These are phyloP conservation scores for Hemicentrotus pulcherrimus DNA, from an alignment of 35 echinoderm and acorn worm genomes.

Conservation along the genomic window DNA sequence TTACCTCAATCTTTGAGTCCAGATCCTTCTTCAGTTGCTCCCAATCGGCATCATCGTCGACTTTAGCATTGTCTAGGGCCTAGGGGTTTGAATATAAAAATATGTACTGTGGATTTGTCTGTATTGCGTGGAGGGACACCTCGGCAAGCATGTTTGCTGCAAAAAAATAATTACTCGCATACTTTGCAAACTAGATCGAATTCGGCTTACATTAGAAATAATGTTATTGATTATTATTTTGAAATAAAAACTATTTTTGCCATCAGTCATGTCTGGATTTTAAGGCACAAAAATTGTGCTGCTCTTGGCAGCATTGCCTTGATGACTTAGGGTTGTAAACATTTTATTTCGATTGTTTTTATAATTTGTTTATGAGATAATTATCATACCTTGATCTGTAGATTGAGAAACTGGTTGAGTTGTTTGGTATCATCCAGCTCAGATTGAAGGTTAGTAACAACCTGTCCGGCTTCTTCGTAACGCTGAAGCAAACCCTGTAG, in stretches of 20 bases:
- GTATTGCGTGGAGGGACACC: not conserved
- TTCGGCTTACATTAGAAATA: not conserved
- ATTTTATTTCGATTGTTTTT: not conserved
- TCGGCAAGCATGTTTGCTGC: not conserved
- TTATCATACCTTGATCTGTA: not conserved
- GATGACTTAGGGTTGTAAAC: too few species aligned
- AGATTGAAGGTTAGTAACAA: not conserved
- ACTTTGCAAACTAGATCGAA: not conserved
- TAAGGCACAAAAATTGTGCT: not conserved
- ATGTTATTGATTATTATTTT: not conserved
- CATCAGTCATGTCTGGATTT: not conserved
- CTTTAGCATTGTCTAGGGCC: not conserved
- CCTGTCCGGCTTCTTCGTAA: not conserved
- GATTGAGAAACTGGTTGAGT: not conserved
- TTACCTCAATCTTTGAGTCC: not conserved
- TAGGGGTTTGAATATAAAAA: not conserved
- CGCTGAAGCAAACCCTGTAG: conserved; percentile 1
- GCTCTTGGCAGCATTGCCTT: too few species aligned
- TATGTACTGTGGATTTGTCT: not conserved
- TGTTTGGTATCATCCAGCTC: conserved; percentile 24
- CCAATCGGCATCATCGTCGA: not conserved
- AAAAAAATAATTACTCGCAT: not conserved
- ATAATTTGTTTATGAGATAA: not conserved
- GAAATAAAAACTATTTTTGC: not conserved
- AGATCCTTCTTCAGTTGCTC: not conserved